Base-by-base conservation (phyloP, 1,140 invertebrate species). In the Ruditapes philippinarum region DNA sequence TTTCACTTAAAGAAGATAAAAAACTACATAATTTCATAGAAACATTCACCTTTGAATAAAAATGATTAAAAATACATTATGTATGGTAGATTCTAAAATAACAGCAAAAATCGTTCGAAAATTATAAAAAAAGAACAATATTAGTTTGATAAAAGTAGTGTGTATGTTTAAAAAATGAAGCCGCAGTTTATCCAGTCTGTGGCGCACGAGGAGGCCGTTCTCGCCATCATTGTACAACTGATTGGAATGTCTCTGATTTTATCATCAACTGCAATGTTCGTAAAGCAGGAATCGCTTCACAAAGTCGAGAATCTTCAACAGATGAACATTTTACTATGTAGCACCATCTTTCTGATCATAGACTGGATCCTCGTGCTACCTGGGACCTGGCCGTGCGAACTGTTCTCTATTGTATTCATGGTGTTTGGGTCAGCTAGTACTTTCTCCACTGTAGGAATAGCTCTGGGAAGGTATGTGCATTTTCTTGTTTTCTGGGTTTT, bases 171-270 rank as follows among this genome's bases (percentile, higher is more conserved):
- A 57, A 57, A 65, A 4, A 70, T 70, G 65, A 38, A 40, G 31
- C 11, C 36, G 38, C 65, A 70, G 33, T 70, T 70, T 70, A 11
- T 70, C 38, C 33, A 70, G 14, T 19, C 33, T 38, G 33, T 70
- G 4, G 65, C 7, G 4, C 19, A 40, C 7, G 42, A n/a, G 42
- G 68, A 70, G 40, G 28, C 65, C 31, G 49, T 57, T 2, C 0
- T 84, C 17, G 12, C 82, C 28, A 57, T 84, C 14, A 7, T 74
- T 11, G 49, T 84, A 14, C 82, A 84, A 51, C 25, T 54, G 14
- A 36, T 84, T 38, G 82, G 82, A 33, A 51, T 84, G 22, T 73
- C 33, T 74, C 31, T 84, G 65, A 74, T 84, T 73, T 54, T 84
- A 73, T 73, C 82, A n/a, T 49, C 62, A 17, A 42, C 49, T 12